Percentiles rank a stretch among this genome's conserved stretches.
phyloP scores from a whole-genome alignment of 2,888 invertebrate species.

The Leucozona laternaria region DNA sequence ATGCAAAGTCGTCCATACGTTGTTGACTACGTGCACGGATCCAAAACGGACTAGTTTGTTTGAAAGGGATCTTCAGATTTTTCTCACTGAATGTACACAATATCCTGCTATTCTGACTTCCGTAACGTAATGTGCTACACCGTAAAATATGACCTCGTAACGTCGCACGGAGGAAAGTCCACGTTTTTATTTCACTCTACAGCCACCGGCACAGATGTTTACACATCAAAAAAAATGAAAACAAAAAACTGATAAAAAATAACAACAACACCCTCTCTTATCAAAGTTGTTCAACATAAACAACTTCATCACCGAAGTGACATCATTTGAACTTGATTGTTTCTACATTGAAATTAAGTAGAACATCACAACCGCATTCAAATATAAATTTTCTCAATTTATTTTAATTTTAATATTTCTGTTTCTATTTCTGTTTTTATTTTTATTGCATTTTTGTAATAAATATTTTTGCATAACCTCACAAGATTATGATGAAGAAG shows the following conservation, averaged over 20 bases:
- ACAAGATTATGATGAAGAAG: conserved; percentile 26
- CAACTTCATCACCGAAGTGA: conserved; percentile 3
- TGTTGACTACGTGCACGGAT: too few relatives aligned
- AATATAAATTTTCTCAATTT: conserved; percentile 6
- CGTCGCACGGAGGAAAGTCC: too few relatives aligned
- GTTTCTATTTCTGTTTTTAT: not conserved
- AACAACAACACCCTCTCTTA: conserved; percentile 6
- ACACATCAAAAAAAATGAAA: too few relatives aligned
- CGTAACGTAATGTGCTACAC: too few relatives aligned
- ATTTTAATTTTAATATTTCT: not conserved
- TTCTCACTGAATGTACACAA: too few relatives aligned
- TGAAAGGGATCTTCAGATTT: too few relatives aligned
- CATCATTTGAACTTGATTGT: conserved; percentile 26
- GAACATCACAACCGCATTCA: conserved; percentile 26
- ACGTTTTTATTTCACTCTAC: too few relatives aligned
- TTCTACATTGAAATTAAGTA: conserved; percentile 28
- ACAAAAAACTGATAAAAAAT: not conserved
- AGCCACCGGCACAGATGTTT: too few relatives aligned
- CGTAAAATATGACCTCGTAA: too few relatives aligned
- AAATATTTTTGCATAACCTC: conserved; percentile 44
- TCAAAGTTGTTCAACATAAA: conserved; percentile 7
- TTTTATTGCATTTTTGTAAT: conserved; percentile 11
- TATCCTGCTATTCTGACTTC: too few relatives aligned
- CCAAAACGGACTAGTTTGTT: too few relatives aligned
- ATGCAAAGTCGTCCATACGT: too few relatives aligned